Base-by-base conservation (phyloP, 2,113 vertebrate species). In the Odocoileus virginianus region DNA sequence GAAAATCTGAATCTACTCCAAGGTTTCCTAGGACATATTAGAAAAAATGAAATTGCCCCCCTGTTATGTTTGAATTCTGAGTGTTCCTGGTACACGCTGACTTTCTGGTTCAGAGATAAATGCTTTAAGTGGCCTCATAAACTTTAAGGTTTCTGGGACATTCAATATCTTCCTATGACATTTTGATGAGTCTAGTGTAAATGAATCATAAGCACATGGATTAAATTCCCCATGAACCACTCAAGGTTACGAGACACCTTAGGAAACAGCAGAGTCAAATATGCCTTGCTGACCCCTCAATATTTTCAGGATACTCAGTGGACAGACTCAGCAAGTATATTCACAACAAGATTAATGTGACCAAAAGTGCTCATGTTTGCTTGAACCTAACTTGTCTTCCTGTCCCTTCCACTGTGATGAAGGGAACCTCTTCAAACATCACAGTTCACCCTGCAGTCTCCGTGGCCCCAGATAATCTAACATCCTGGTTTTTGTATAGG, bases 161-260 rank as follows among this genome's bases (percentile, higher is more conserved):
- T 40, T 36, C 55, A 74, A 21, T 78, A 52, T 23, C 52, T 67
- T 45, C 16, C 57, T 47, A 27, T 76, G 94, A 79, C 50, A 91
- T 85, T 96, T 96, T 92, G 61, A 95, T 90, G 87, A 97, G 86
- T 52, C 47, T 90, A 87, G 84, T 94, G 74, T 83, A 98, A 96
- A 97, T 95, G 71, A 92, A 96, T 94, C 36, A 21, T 13, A 89
- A 81, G 33, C 36, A 87, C 71, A 28, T 12, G 79, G 94, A 96
- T 92, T 94, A 92, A 95, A 96, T 97, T 95, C 14, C 27, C 30
- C 16, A 64, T 60, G 82, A 93, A 91, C n/a, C 54, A 91, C 23
- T 55, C 40, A 67, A n/a, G 64, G 36, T 30, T 55, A 40, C 21
- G 76, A 97, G 64, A 57, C 47, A 85, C 15, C 23, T 64, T 40